phyloP scores from a whole-genome alignment of 2,113 vertebrate genomes.

The Cynocephalus volans region DNA sequence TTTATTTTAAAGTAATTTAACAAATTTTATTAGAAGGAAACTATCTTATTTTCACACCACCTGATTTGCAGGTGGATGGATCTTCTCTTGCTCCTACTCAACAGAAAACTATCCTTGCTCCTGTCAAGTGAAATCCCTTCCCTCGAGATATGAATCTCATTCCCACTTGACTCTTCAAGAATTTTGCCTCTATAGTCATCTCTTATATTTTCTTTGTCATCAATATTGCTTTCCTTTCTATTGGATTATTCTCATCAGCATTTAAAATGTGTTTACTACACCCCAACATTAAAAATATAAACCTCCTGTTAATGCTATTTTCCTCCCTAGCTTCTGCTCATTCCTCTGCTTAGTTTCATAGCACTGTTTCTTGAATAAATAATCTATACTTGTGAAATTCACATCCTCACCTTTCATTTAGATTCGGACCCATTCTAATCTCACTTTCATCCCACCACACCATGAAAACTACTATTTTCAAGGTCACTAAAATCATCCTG shows the following conservation, averaged over 20 bases:
- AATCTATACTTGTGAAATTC: not conserved
- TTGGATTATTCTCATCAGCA: not conserved
- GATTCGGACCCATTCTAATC: not conserved
- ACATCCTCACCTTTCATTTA: not conserved
- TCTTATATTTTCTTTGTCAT: not conserved
- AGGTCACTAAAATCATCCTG: not conserved
- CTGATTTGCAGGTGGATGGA: not conserved
- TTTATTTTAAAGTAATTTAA: constrained; percentile 5
- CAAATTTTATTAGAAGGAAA: not conserved
- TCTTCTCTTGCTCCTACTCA: not conserved
- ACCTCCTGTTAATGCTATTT: not conserved
- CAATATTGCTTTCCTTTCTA: not conserved
- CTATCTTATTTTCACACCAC: not conserved
- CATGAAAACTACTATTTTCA: not conserved
- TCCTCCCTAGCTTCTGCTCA: not conserved
- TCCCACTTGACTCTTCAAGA: not conserved
- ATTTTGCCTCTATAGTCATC: not conserved
- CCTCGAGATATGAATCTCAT: too few species aligned
- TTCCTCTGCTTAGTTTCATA: not conserved
- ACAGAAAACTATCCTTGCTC: not conserved
- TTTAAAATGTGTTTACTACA: not conserved
- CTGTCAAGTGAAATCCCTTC: not conserved
- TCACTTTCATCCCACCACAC: not conserved
- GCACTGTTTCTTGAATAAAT: not conserved
- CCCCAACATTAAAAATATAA: not conserved